Conservation (phyloP, 2,113 vertebrate species). For the Tetrao urogallus region DNA sequence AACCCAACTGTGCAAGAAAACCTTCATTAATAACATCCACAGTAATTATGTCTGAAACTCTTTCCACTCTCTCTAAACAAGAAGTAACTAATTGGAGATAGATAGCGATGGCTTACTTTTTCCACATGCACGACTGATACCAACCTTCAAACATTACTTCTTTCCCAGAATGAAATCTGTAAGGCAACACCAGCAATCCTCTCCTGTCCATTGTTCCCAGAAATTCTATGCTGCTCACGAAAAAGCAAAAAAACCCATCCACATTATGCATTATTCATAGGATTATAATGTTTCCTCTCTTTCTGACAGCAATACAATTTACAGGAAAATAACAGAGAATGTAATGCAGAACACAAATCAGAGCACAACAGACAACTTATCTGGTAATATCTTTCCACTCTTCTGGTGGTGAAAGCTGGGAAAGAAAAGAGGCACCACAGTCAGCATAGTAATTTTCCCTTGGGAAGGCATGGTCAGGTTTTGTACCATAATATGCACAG, state of each 20-base stretch:
- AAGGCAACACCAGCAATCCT: not conserved
- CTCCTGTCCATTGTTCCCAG: not conserved
- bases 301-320: not conserved
- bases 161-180: constrained; percentile 45
- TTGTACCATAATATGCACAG: fast-evolving
- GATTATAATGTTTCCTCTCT: not conserved
- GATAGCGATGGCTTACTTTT: not conserved
- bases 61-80: not conserved
- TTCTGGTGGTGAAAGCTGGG: not conserved
- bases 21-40: not conserved
- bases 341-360: not conserved
- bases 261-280: not conserved
- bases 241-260: not conserved
- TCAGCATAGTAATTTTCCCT: not conserved
- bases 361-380: not conserved
- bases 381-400: not conserved
- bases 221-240: not conserved
- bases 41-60: not conserved
- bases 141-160: not conserved
- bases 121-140: not conserved
- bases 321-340: not conserved
- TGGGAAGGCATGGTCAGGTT: fast-evolving
- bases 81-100: not conserved
- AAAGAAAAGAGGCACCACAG: not conserved
- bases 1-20: constrained; percentile 31